Base-by-base conservation (phyloP, 2,888 invertebrate species). In the Sclerodermus sp. region DNA sequence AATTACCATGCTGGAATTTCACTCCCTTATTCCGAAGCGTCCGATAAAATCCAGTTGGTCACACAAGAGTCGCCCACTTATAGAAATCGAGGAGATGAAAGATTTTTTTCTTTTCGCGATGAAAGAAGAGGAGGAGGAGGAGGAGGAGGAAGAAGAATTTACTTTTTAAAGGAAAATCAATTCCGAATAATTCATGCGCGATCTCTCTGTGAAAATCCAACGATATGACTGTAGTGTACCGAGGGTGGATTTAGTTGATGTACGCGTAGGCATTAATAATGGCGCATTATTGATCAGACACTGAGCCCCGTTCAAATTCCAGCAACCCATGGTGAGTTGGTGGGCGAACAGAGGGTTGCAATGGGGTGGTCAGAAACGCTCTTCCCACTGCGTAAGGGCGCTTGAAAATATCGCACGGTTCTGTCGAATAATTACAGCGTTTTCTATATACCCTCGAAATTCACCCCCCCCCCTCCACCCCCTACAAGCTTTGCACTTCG, bases 211-310 rank as follows among this genome's bases (percentile, higher is more conserved):
- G 12, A 12, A 34, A 34, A 34, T 34, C 13, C 13, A 34, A 4
- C 10, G 10, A 12, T 34, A 47, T 64, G 62, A 67, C 59, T 67
- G 63, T 49, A 46, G 53, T 50, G 55, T 58, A 62, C 55, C 53
- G 41, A 18, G 47, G 44, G 38, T 36, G 57, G 55, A 62, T 66
- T 66, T 64, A 49, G 36, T 52, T 60, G 57, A 60, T 61, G 56
- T 54, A 60, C 53, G 59, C 53, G 57, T 52, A 51, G 62, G 62
- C 62, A 59, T 64, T 68, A 68, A 68, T 66, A 63, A 65, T 44
- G 63, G 62, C 60, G 60, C 58, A 63, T 67, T 70, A 70, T 70
- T 60, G 70, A 70, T 70, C 71, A 64, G 64, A 40, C 55, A 12
- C 13, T 50, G 63, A 68, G 60, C 60, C 68, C 60, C 59, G 62